Evolutionary conservation across 2,888 invertebrate genomes (phyloP), one percentile per base, ranked within the genome.

Genomic region (Embidobia sp.): DNA sequence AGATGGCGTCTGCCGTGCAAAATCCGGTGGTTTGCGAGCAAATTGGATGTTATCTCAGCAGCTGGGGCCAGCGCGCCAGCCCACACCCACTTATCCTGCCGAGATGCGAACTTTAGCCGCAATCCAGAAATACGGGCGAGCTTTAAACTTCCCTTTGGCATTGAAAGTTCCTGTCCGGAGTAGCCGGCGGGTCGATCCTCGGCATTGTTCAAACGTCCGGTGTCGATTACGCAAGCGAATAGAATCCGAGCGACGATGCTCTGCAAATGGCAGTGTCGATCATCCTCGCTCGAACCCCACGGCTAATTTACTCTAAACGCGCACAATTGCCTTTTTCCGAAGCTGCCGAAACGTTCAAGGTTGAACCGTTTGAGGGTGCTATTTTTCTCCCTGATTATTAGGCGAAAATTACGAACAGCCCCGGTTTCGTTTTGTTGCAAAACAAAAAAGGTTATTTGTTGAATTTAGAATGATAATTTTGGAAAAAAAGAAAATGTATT

Each of bases 41-140:
- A 85, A 85, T 85, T 84, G 85, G 83, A 85, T 84, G 83, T 84
- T 87, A 86, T 86, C 86, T 83, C 84, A 82, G 82, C 80, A 85
- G 86, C 85, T 86, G 85, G 86, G 86, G 85, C 86, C 85, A 84
- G 79, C 77, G 73, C 66, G 74, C 74, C 77, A 77, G 77, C 77
- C 80, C 80, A 79, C 79, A 81, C 80, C 78, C 81, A 79, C 81
- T 79, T 80, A 79, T 81, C 78, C 77, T 79, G 79, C 70, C 51
- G 76, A 80, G 81, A 82, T 80, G 80, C 82, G 80, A 82, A 82
- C 81, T 82, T 82, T 81, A 80, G 77, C 80, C 82, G 80, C 80
- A 75, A 61, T 66, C 78, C 75, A 78, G 63, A 76, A 77, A 74
- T 74, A 77, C 77, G 63, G 73, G 77, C 67, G 69, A 77, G 77